Base-by-base conservation (phyloP, 2,888 invertebrate species). In the Geophilus truncorum region DNA sequence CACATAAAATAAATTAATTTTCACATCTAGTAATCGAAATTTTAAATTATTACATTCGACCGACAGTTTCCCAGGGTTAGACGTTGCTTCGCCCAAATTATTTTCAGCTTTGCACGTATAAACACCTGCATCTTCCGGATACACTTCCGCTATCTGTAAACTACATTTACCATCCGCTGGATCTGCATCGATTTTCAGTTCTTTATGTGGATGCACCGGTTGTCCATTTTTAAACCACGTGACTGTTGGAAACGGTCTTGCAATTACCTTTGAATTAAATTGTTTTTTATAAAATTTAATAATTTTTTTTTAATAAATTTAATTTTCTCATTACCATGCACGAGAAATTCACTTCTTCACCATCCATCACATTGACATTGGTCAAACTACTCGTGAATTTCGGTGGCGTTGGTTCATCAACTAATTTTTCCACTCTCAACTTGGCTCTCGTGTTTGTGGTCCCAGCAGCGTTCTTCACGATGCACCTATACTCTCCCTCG, bases 381-480 rank as follows among this genome's bases (percentile, higher is more conserved):
- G 91, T 89, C 83, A 97, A 89, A 82, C 92, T 91, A 85, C 91
- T 90, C 25, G 92, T 88, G 86, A 98, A 94, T 84, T 90, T 89
- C 36, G 97, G 97, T 51, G 94, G 92, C 83, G 89, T 89, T 75
- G 91, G 87, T 86, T 91, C 91, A 78, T 88, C 88, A 0, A 90
- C 88, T 84, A 91, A 90, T 85, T 92, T 90, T 77, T 83, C 83
- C 9, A 84, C 82, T 23, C 81, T 80, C 10, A 84, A 78, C 18
- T 91, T 91, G 1, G 95, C 94, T 0, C 94, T 93, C 84, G 93
- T 93, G n/a, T 94, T 93, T 7, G 95, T 94, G 0, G 94, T 94
- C 10, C 97, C 97, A 78, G 92, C 93, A 78, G 93, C 93, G 87
- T 97, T 97, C 87, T 95, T 94, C 1, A 96, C 96, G 84, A 94